Conservation (phyloP, 2,888 invertebrate genomes). For the Drosophila emarginata region DNA sequence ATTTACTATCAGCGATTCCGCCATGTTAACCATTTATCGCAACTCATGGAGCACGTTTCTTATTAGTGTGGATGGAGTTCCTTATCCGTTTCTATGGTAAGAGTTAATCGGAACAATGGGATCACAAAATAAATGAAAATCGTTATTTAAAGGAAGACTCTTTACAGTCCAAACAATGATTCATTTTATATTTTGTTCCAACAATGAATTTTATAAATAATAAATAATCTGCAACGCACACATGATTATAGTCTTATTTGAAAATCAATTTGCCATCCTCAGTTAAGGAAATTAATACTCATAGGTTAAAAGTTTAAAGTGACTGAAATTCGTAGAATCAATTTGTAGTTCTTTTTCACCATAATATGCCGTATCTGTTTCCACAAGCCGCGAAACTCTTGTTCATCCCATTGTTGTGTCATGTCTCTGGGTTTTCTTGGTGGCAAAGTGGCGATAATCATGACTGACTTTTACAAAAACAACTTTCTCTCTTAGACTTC, state of each 20-base stretch:
- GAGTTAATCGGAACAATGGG: constrained; percentile 21
- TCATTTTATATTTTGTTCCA: background rate
- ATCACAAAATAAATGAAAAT: background rate
- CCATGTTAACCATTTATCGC: constrained; percentile 68
- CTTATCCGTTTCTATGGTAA: constrained; percentile 18
- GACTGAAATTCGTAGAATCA: background rate
- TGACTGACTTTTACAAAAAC: constrained; percentile 74
- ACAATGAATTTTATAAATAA: no score
- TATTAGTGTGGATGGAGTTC: constrained; percentile 54
- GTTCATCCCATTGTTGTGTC: constrained; percentile 17
- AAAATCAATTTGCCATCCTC: no score
- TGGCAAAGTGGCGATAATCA: constrained; percentile 75
- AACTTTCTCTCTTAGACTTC: constrained; percentile 1
- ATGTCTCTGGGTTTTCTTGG: constrained; percentile 12
- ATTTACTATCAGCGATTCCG: constrained; percentile 49
- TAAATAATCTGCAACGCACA: no score
- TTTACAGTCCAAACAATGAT: background rate
- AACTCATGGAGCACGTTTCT: constrained; percentile 68
- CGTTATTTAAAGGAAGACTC: background rate
- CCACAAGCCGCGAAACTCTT: constrained; percentile 20
- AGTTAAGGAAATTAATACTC: no score
- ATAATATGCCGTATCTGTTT: background rate
- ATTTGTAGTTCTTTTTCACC: background rate
- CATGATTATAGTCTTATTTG: no score
- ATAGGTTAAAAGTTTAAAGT: no score